Base-by-base conservation (phyloP, 2,113 vertebrate genomes). In the Pseudopodoces humilis region DNA sequence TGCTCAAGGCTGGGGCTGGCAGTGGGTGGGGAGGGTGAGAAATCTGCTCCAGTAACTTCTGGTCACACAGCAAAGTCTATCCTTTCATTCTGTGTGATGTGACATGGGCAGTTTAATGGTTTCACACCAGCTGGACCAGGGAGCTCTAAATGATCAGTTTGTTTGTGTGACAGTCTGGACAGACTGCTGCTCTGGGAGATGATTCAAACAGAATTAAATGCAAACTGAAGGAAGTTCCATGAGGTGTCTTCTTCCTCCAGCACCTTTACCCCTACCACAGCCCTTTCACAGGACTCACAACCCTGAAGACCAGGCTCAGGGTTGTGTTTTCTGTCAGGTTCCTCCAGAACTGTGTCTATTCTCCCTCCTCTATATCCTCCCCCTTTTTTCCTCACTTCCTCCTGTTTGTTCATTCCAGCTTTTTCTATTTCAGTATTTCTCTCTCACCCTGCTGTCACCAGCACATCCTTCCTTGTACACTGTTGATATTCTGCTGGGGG, bases 21-120 rank as follows among this genome's bases (percentile, higher is more conserved):
- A 1, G 9, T 1, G 7, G 5, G 3, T 31, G 19, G 3, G 28
- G 5, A 78, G 6, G 6, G 22, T 1, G 0, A 79, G 33, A 23
- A 68, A 76, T 44, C 6, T 67, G 4, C 15, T 60, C 47, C 49
- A 41, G 22, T 22, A 41, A 41, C 1, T 1, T 2, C 1, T 41
- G 2, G 31, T 77, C 72, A 55, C 4, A 0, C 18, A 41, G 16
- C 0, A 3, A 15, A 25, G 59, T 82, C 41, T 5, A 7, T 11
- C 39, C 30, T 30, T 82, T 59, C 2, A 1, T 55, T 20, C 35
- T 23, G 13, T 31, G 37, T n/a, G 55, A n/a, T 0, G 2, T 5
- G 35, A 31, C 15, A 3, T 5, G 15, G 11, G 13, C 1, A 3
- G 11, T 44, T 47, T 39, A 22, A 64, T 31, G 52, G 15, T 52